Base-by-base conservation (phyloP, 2,888 invertebrate species). In the Metallyticus violacea region DNA sequence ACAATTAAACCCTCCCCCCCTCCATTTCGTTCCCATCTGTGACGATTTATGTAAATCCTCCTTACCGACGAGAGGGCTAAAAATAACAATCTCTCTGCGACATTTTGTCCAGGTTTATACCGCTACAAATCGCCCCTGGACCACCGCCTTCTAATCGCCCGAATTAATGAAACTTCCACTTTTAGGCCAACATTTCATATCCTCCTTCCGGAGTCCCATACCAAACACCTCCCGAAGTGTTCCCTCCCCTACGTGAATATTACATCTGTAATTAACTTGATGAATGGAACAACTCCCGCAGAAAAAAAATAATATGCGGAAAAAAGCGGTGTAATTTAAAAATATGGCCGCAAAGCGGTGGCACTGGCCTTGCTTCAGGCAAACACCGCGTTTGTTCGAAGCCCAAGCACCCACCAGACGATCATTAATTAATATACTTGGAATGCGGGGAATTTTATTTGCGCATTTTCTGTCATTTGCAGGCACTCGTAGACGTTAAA, bases 191-290 rank as follows among this genome's bases (percentile, higher is more conserved):
- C n/a, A n/a, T n/a, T n/a, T 62, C 40, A 62, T 62, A 9, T 15
- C 1, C 40, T 62, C 40, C 7, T 62, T 62, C 40, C 40, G 40
- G 40, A 62, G 22, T 22, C 40, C 40, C 40, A 62, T 4, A 62
- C 40, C 40, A 62, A n/a, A n/a, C n/a, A n/a, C n/a, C n/a, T n/a
- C n/a, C n/a, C n/a, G n/a, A n/a, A n/a, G n/a, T n/a, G n/a, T 81
- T 30, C 30, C 15, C 40, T 9, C 25, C 27, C 80, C 81, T 25
- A 29, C 30, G n/a, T 29, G 29, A 30, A 81, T 81, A 83, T 83
- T 83, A 77, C 83, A 83, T 26, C 76, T 83, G 77, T 83, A 83
- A 83, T 83, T 83, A 77, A 83, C 62, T 27, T 83, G 83, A 83
- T 83, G 83, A 83, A 83, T 77, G 77, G 77, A 83, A 83, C 22